Base-by-base conservation (phyloP, 2,888 invertebrate species). In the Nemurella pictetii region DNA sequence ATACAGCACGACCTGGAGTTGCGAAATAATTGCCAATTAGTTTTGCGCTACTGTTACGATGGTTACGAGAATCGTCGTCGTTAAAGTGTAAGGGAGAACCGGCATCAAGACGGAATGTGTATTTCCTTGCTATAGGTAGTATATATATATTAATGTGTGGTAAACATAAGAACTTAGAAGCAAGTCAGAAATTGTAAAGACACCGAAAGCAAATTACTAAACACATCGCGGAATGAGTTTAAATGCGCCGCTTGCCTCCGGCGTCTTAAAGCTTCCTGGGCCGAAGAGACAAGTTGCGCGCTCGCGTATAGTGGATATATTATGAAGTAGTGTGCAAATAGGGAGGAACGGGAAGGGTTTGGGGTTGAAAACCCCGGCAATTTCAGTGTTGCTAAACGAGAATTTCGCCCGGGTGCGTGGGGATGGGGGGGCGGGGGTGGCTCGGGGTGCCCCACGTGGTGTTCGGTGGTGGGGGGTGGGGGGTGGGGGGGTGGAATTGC, bases 1-100 rank as follows among this genome's bases (percentile, higher is more conserved):
- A 89, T 95, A 97, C 9, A 97, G 89, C 0, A 95, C 92, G 28
- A 96, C 93, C 95, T 95, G 12, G 91, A 91, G 75, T 55, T 55
- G 55, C 55, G 55, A 55, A 55, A 55, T 55, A 55, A 55, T 55
- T 55, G 55, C 15, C 20, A 55, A 55, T 32, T 32, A 32, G 20
- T 15, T 55, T 55, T 20, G 55, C 20, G n/a, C n/a, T n/a, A n/a
- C n/a, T n/a, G n/a, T n/a, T n/a, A n/a, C n/a, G n/a, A n/a, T n/a
- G n/a, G n/a, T n/a, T n/a, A n/a, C 15, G 55, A 55, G 55, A 55
- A 55, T 55, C 55, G 12, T 55, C 55, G 55, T 55, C 55, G 20
- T n/a, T n/a, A n/a, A 55, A 55, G 55, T 55, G 55, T 55, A 20
- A 7, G 20, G 2, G 55, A 55, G 55, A 55, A 3, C 15, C 55